These are phyloP conservation scores for Acleris emargana DNA, from an alignment of 2,888 invertebrate species.

Conservation along the genomic window DNA sequence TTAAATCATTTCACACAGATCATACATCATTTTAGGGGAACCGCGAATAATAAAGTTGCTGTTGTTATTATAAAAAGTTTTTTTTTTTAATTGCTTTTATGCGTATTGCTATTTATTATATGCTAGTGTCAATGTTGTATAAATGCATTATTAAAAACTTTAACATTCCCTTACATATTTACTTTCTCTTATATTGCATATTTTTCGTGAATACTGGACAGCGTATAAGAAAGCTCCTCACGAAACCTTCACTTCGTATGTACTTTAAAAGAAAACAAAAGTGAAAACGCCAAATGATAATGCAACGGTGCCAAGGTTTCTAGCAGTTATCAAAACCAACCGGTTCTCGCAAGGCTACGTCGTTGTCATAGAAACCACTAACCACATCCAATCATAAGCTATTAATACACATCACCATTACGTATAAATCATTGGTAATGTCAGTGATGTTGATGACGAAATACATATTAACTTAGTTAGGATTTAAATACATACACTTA, in stretches of 20 bases:
- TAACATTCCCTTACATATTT: no score
- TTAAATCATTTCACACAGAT: no score
- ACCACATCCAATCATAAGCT: conserved; percentile 7
- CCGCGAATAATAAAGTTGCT: no score
- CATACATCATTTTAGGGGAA: no score
- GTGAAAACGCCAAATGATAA: conserved; percentile 32
- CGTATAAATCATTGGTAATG: not conserved
- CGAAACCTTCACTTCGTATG: not conserved
- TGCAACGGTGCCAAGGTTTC: conserved; percentile 51
- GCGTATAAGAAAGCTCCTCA: not conserved
- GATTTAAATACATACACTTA: no score
- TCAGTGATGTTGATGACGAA: not conserved
- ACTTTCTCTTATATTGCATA: no score
- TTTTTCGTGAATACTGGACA: not conserved
- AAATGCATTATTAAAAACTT: no score
- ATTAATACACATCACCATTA: not conserved
- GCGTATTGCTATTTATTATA: no score
- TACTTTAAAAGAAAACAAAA: conserved; percentile 31
- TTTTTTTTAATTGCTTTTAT: no score
- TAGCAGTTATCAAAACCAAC: conserved; percentile 48
- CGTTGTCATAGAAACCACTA: conserved; percentile 1
- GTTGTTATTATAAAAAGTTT: no score
- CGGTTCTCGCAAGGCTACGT: conserved; percentile 31
- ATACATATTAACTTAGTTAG: not conserved
- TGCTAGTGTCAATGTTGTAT: no score